Base-by-base conservation (phyloP, 1,140 invertebrate genomes). In the Papilio aristodemus region DNA sequence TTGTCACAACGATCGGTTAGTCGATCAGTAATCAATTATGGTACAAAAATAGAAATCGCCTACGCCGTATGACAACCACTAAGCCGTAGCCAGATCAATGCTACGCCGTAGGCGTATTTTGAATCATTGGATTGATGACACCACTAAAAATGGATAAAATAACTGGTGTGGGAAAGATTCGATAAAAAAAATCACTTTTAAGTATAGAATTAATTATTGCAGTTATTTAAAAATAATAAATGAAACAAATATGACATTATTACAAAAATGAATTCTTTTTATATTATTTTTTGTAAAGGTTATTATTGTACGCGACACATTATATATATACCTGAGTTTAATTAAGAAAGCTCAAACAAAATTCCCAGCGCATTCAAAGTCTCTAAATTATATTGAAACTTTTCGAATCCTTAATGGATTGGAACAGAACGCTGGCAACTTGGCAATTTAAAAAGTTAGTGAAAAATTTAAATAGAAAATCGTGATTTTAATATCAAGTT, bases 381-480 rank as follows among this genome's bases (percentile, higher is more conserved):
- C 46, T 50, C 10, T 39, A 50, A 50, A 22, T 50, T 19, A 50
- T 10, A 50, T 50, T 50, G 46, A 50, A 50, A 50, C 46, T 50
- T 50, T 50, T 22, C 46, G 46, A 50, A 50, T 50, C 19, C 17
- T 50, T 22, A 50, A 50, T 50, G 46, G 46, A 50, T 22, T 50
- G 46, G 46, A 50, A 50, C 46, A 22, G 46, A 50, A 22, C 9
- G 46, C 11, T 19, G 46, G 9, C 46, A 50, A 50, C 46, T 22
- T 50, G 11, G 46, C 46, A 19, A 50, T 17, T 50, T 50, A 5
- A 0, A 22, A 50, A 50, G 46, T 50, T 50, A 50, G 17, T 8
- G 46, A 50, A 50, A 50, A 50, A 50, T 50, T 50, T 50, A 50
- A 50, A 50, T 50, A 22, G 46, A 50, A 50, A 50, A 10, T 50